These are phyloP conservation scores for Drosophila albomicans DNA, from an alignment of 1,140 invertebrate genomes.

Conservation along the genomic window DNA sequence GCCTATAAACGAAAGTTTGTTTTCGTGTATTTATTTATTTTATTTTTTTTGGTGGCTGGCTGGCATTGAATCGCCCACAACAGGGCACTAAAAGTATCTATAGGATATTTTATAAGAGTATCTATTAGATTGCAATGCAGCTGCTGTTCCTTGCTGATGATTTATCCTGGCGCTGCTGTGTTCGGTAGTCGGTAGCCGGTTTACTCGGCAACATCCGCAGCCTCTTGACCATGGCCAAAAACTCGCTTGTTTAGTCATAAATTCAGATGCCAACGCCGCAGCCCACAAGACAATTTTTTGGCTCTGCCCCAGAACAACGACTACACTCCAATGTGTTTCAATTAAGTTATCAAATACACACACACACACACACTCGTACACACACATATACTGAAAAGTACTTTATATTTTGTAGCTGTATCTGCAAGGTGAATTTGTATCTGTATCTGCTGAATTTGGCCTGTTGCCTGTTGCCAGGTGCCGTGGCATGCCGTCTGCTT, in stretches of 20 bases:
- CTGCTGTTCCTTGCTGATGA: slow-evolving; percentile 31
- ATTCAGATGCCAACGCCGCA: slow-evolving; percentile 55
- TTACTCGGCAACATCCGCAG: slow-evolving; percentile 14
- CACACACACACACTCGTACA: slow-evolving; percentile 17
- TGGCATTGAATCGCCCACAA: slow-evolving; percentile 38
- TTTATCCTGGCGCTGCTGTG: slow-evolving; percentile 29
- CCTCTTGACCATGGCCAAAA: slow-evolving; percentile 48
- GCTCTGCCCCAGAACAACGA: slow-evolving; percentile 47
- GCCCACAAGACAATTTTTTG: slow-evolving; percentile 41
- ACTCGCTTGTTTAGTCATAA: slow-evolving; percentile 73
- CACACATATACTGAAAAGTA: slow-evolving; percentile 33
- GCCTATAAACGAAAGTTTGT: slow-evolving; percentile 36
- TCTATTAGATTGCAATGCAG: slow-evolving; percentile 29
- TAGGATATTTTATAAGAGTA: slow-evolving; percentile 36
- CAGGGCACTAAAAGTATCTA: slow-evolving; percentile 22
- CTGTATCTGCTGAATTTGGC: slow-evolving; percentile 17
- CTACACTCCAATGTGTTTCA: slow-evolving; percentile 75
- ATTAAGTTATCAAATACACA: slow-evolving; percentile 78
- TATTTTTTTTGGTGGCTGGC: not conserved
- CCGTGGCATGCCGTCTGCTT: slow-evolving; percentile 61
- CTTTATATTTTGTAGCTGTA: slow-evolving; percentile 30
- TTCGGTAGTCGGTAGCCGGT: not conserved
- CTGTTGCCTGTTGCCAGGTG: slow-evolving; percentile 71
- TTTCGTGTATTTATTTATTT: not conserved
- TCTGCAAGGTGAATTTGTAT: slow-evolving; percentile 15